phyloP scores from a whole-genome alignment of 2,888 invertebrate species.

The Hyppa rectilinea region DNA sequence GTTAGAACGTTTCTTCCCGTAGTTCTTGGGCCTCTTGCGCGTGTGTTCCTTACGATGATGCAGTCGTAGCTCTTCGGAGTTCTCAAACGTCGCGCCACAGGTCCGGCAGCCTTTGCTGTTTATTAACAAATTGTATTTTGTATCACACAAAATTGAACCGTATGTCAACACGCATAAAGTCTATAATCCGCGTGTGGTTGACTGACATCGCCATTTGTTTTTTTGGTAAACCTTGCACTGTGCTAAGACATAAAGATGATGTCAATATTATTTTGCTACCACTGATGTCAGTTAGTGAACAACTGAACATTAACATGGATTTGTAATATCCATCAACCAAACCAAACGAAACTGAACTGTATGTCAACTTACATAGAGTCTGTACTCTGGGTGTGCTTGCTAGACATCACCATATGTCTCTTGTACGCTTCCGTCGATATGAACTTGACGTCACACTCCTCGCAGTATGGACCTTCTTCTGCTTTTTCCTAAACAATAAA shows the following conservation, averaged over 20 bases:
- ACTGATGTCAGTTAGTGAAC: too few relatives aligned
- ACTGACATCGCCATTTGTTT: neutral
- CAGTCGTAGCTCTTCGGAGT: constrained; percentile 77
- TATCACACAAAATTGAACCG: constrained; percentile 10
- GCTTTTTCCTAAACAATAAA: constrained; percentile 58
- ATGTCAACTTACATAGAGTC: constrained; percentile 50
- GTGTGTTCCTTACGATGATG: constrained; percentile 83
- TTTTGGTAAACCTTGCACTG: too few relatives aligned
- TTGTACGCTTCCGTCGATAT: constrained; percentile 83
- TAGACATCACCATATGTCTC: constrained; percentile 85
- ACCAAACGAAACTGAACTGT: constrained; percentile 11
- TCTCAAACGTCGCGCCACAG: constrained; percentile 82
- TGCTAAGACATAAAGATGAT: too few relatives aligned
- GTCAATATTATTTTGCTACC: too few relatives aligned
- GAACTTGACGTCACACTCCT: constrained; percentile 84
- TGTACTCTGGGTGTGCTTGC: constrained; percentile 72
- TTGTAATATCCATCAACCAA: neutral
- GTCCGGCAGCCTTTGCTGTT: constrained; percentile 81
- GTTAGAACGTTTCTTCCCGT: constrained; percentile 78
- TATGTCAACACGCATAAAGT: neutral
- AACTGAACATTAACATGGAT: neutral
- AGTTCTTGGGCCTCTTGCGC: constrained; percentile 81
- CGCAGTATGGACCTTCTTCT: constrained; percentile 79
- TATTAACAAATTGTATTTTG: constrained; percentile 51
- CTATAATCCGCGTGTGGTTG: neutral